Conservation (phyloP, 92 coral and sea anemone genomes). For the Heteractis magnifica region DNA sequence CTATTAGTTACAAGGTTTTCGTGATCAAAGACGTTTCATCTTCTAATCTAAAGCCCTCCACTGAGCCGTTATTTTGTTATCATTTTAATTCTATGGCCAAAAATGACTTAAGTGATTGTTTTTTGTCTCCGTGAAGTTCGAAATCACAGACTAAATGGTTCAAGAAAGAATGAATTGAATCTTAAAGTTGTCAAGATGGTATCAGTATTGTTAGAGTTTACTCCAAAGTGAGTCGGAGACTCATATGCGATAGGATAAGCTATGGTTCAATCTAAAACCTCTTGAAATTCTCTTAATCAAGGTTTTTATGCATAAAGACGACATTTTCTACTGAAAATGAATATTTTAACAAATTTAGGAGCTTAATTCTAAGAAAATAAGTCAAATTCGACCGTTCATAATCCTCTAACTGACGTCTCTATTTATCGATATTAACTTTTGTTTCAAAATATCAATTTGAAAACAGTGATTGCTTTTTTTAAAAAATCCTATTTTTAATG, state of each 20-base stretch:
- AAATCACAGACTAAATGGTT: slow-evolving; percentile 33
- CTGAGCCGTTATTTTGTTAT: slow-evolving; percentile 13
- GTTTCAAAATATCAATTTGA: background rate
- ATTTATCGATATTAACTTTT: background rate
- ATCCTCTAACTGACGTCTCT: slow-evolving; percentile 20
- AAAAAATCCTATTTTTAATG: background rate
- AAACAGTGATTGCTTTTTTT: slow-evolving; percentile 11
- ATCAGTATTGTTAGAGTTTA: slow-evolving; percentile 1
- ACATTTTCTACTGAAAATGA: slow-evolving; percentile 17
- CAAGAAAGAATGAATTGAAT: slow-evolving; percentile 29
- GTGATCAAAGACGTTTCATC: background rate
- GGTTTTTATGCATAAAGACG: slow-evolving; percentile 19
- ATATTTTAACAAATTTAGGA: slow-evolving; percentile 20
- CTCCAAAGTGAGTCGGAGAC: slow-evolving; percentile 11
- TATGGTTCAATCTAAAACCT: slow-evolving; percentile 8
- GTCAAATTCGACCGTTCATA: slow-evolving; percentile 16
- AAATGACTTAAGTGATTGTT: slow-evolving; percentile 31
- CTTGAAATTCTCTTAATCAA: slow-evolving; percentile 16
- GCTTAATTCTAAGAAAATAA: slow-evolving; percentile 15
- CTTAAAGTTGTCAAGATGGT: slow-evolving; percentile 38
- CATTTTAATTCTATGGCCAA: background rate
- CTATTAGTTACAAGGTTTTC: slow-evolving; percentile 1
- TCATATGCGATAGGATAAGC: slow-evolving; percentile 10
- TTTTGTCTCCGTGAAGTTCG: slow-evolving; percentile 27
- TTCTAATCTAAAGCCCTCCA: background rate